Conservation (phyloP, 37 sponge, comb jelly and placozoan species). For the Hexactinellida sp. region DNA sequence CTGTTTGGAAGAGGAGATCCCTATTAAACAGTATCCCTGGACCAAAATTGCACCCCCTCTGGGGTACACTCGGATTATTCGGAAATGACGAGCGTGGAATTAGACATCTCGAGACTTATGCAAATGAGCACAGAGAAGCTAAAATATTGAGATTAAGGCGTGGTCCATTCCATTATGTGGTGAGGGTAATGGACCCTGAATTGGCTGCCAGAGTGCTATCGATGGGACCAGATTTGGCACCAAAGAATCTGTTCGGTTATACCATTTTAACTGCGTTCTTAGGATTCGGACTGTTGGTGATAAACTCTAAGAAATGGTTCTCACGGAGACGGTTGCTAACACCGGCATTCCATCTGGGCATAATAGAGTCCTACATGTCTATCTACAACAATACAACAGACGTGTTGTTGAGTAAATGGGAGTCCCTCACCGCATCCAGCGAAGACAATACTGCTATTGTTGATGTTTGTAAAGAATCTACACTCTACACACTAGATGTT, state of each 20-base stretch:
- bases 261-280: too few species aligned
- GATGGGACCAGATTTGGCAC: background rate
- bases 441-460: background rate
- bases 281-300: too few species aligned
- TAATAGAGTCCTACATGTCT: slow-evolving; percentile 43
- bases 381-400: slow-evolving; percentile 48
- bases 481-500: background rate
- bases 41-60: background rate
- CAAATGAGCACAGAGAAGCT: background rate
- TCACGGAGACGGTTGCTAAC: slow-evolving; percentile 53
- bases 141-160: background rate
- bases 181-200: background rate
- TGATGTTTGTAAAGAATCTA: background rate
- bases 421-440: background rate
- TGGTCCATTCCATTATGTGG: background rate
- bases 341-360: slow-evolving; percentile 63
- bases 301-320: slow-evolving; percentile 50
- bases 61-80: background rate
- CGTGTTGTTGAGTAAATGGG: slow-evolving; percentile 16
- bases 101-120: background rate
- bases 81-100: background rate
- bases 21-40: background rate
- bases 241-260: too few species aligned
- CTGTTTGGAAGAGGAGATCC: background rate
- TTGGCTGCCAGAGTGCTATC: background rate